Evolutionary conservation across 2,888 invertebrate genomes (phyloP).

Genomic region (Papilio elwesi): DNA sequence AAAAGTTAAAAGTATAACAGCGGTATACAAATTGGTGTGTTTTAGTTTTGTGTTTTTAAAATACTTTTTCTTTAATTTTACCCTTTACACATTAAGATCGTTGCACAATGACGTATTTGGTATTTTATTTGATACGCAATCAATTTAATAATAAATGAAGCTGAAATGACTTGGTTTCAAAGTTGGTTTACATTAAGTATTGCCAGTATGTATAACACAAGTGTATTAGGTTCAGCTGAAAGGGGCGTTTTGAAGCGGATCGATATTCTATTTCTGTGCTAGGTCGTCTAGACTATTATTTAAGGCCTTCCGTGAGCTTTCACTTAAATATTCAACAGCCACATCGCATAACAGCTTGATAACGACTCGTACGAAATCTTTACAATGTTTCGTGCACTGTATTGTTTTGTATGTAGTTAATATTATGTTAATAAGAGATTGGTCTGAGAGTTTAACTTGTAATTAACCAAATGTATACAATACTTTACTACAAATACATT

Average conservation of each 20-base stretch:
- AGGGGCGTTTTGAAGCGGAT: constrained; percentile 24
- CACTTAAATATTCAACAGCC: constrained; percentile 30
- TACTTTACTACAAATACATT: too few species aligned
- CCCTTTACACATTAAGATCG: too few species aligned
- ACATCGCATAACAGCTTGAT: background rate
- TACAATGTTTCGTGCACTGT: background rate
- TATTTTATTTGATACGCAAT: too few species aligned
- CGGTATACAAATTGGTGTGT: too few species aligned
- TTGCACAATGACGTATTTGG: too few species aligned
- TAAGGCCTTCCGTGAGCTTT: constrained; percentile 34
- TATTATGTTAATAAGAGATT: background rate
- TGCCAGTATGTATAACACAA: background rate
- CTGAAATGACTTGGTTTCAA: background rate
- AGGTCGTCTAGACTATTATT: constrained; percentile 40
- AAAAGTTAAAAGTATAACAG: too few species aligned
- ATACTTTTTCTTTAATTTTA: too few species aligned
- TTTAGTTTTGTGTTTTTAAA: too few species aligned
- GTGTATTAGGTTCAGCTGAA: constrained; percentile 5
- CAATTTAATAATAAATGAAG: too few species aligned
- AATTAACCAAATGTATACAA: too few species aligned
- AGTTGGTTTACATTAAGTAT: background rate
- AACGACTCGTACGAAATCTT: background rate
- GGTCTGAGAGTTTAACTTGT: too few species aligned
- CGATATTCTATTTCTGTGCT: constrained; percentile 39
- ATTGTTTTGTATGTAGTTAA: background rate